Percentiles rank a stretch among this genome's conserved stretches.
phyloP scores from a whole-genome alignment of 2,797 vertebrate species.

The Chelmon rostratus region DNA sequence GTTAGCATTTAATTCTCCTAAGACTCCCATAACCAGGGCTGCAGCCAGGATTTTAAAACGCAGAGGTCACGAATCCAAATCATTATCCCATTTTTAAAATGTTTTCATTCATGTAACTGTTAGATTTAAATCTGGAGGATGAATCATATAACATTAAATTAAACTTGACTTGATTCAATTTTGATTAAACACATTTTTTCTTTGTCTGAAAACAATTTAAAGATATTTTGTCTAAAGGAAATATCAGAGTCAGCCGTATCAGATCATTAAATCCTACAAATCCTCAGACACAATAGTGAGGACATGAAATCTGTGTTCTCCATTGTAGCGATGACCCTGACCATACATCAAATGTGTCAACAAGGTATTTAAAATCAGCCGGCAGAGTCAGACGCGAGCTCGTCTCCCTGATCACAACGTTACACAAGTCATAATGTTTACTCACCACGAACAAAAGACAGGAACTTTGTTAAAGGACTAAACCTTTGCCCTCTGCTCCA shows the following conservation, averaged over 20 bases:
- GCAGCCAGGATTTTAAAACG: neutral
- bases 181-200: neutral
- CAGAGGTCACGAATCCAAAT: neutral
- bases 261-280: neutral
- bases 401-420: slow-evolving; percentile 2
- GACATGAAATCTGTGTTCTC: neutral
- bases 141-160: neutral
- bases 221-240: neutral
- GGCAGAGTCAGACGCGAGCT: neutral
- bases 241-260: neutral
- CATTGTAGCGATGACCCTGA: neutral
- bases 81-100: too few relatives aligned
- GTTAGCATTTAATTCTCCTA: neutral
- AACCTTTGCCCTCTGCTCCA: slow-evolving; percentile 2
- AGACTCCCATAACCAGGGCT: neutral
- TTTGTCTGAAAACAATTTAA: neutral
- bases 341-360: neutral
- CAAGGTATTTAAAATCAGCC: neutral
- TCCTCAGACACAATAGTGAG: neutral
- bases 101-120: neutral
- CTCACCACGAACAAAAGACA: slow-evolving; percentile 32
- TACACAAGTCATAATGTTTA: slow-evolving; percentile 1
- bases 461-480: slow-evolving; percentile 10
- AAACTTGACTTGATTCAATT: too few relatives aligned
- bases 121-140: neutral